Conservation (phyloP, 2,888 invertebrate species). For the Pocota personata region DNA sequence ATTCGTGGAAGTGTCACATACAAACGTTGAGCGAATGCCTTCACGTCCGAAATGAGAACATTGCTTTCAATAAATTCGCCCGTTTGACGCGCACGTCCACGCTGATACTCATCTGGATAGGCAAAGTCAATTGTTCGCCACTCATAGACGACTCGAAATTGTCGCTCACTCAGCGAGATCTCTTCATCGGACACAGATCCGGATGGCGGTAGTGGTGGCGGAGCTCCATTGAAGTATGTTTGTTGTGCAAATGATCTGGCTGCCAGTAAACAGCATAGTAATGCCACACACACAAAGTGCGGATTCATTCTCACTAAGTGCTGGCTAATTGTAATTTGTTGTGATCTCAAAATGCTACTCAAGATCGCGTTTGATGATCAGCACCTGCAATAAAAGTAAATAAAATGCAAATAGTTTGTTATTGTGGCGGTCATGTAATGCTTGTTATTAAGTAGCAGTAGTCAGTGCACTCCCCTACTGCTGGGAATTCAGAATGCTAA, state of each 20-base stretch:
- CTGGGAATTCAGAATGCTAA: constrained; percentile 13
- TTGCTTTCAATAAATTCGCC: constrained; percentile 87
- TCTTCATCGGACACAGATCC: constrained; percentile 63
- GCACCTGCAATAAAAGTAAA: constrained; percentile 46
- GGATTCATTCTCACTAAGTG: constrained; percentile 24
- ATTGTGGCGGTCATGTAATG: constrained; percentile 20
- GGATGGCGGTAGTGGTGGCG: constrained; percentile 62
- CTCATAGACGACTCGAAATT: constrained; percentile 88
- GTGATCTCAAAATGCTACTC: constrained; percentile 12
- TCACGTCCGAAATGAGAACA: constrained; percentile 87
- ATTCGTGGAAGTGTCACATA: constrained; percentile 88
- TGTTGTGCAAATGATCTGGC: constrained; percentile 44
- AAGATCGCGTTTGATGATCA: constrained; percentile 51
- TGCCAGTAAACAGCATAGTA: constrained; percentile 42
- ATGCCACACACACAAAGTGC: constrained; percentile 27
- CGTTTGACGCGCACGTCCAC: constrained; percentile 84
- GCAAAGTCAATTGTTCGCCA: constrained; percentile 89
- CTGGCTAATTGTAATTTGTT: constrained; percentile 10
- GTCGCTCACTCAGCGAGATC: constrained; percentile 78
- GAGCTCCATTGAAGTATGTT: constrained; percentile 70
- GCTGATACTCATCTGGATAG: constrained; percentile 86
- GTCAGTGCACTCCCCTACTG: not conserved
- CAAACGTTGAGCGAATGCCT: constrained; percentile 87
- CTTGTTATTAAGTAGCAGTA: not conserved
- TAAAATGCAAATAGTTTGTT: constrained; percentile 30